Base-by-base conservation (phyloP, 2,888 invertebrate species). In the Netelia inedita region DNA sequence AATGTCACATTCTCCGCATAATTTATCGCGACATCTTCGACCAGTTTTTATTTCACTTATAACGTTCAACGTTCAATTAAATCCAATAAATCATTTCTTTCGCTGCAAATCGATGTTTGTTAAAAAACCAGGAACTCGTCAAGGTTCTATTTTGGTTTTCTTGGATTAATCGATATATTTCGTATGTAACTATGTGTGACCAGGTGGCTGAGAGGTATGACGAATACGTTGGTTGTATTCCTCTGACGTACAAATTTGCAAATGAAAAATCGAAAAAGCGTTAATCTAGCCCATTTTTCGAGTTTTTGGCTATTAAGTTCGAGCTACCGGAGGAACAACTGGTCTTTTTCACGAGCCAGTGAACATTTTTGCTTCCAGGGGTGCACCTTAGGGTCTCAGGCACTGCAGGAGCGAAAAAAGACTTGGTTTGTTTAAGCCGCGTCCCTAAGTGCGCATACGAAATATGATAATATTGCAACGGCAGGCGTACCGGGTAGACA, bases 381-480 rank as follows among this genome's bases (percentile, higher is more conserved):
- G 87, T 87, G 6, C 55, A 88, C 90, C 91, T 88, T 88, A 89
- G 90, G 88, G 91, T 89, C 91, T 90, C 89, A 23, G 41, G 21
- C 19, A 75, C 78, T 75, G 79, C 71, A 53, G 75, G 23, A 87
- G 87, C 76, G 82, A 84, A 80, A 82, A 85, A 88, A 89, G 89
- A 88, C 89, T 80, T 89, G 91, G 92, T 91, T 93, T 93, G 93
- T 93, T 93, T 93, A 93, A 93, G 93, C 92, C 89, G 91, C 90
- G 91, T 92, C 91, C 88, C 92, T 93, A 93, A 93, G 93, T 93
- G 89, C 90, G 93, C 93, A 93, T 93, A 93, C 93, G 93, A 93
- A 93, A 93, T 93, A 93, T 93, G 93, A 93, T 93, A 93, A 93
- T 93, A 93, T 93, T 93, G 93, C 92, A 92, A 92, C 91, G 91